Conservation (phyloP, 2,797 vertebrate genomes). For the Numenius phaeopus region DNA sequence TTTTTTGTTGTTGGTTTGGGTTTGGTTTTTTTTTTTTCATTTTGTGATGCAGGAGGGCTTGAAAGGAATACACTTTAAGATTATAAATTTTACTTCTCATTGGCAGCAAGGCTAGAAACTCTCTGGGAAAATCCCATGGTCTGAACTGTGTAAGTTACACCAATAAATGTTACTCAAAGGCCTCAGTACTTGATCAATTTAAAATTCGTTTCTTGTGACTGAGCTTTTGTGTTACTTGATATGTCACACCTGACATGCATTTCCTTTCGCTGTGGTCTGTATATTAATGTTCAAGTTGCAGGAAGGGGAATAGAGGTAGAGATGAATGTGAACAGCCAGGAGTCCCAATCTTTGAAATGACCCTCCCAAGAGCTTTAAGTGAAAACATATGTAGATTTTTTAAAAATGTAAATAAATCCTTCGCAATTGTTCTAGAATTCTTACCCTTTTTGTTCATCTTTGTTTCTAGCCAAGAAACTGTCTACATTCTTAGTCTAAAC, state of each 20-base stretch:
- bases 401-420: slow-evolving; percentile 37
- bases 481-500: slow-evolving; percentile 72
- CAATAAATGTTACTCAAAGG: slow-evolving; percentile 34
- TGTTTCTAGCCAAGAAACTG: slow-evolving; percentile 61
- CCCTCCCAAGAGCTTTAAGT: slow-evolving; percentile 61
- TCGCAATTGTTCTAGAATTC: neutral
- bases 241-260: slow-evolving; percentile 38
- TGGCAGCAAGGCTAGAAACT: slow-evolving; percentile 38
- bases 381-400: slow-evolving; percentile 67
- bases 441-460: slow-evolving; percentile 55
- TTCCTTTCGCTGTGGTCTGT: slow-evolving; percentile 39
- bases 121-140: slow-evolving; percentile 12
- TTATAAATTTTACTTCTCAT: slow-evolving; percentile 23
- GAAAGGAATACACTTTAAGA: neutral
- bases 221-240: slow-evolving; percentile 56
- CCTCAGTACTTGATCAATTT: slow-evolving; percentile 28
- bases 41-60: neutral
- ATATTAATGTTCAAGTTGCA: slow-evolving; percentile 31
- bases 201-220: slow-evolving; percentile 30
- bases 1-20: too few species aligned
- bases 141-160: slow-evolving; percentile 28
- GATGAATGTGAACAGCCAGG: slow-evolving; percentile 24
- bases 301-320: slow-evolving; percentile 37
- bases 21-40: neutral
- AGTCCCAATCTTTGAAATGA: slow-evolving; percentile 63